A percentile compares a stretch with the other conserved stretches of the same genome.
Conservation (phyloP, 2,113 vertebrate species). For the Nothocercus julius region DNA sequence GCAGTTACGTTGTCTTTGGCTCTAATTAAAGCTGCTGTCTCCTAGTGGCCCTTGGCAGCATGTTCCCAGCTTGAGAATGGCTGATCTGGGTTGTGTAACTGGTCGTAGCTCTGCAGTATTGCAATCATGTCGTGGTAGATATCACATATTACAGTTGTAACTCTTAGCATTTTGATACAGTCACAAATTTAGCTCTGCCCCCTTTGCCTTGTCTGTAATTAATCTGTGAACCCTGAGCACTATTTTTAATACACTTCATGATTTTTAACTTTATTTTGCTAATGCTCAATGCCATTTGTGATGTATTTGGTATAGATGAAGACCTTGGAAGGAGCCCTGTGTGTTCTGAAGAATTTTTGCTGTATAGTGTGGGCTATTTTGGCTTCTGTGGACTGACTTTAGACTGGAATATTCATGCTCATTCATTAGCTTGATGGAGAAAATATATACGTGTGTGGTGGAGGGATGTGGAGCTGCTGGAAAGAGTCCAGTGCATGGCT, state of each 20-base stretch:
- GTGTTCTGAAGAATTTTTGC: background rate
- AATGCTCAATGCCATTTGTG: background rate
- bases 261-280: background rate
- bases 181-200: background rate
- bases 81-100: background rate
- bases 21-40: background rate
- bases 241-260: background rate
- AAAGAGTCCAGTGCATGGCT: too few relatives aligned
- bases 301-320: background rate
- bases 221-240: background rate
- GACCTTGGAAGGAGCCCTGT: background rate
- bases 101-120: background rate
- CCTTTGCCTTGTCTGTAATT: background rate
- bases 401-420: background rate
- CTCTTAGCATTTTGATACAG: background rate
- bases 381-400: background rate
- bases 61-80: background rate
- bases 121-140: fast-evolving
- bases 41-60: background rate
- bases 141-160: background rate
- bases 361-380: background rate
- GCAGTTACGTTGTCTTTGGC: background rate
- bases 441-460: background rate
- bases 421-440: background rate
- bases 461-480: too few relatives aligned